Conservation (phyloP, 2,888 invertebrate genomes). For the Platycnemis pennipes region DNA sequence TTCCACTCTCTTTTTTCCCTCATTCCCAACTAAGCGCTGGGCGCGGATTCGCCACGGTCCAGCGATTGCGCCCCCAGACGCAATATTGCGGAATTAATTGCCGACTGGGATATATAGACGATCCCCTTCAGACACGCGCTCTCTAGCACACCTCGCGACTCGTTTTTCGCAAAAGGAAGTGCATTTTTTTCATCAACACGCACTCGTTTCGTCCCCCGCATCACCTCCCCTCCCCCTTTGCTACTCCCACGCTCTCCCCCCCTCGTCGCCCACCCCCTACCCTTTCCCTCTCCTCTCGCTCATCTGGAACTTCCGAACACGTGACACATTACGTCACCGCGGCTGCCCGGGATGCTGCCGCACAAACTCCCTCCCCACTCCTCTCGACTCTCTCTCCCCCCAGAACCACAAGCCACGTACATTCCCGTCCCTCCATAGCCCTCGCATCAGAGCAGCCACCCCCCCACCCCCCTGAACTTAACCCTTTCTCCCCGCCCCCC, state of each 20-base stretch:
- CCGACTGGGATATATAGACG: background rate
- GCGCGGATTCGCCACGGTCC: background rate
- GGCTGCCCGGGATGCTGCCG: conserved; percentile 53
- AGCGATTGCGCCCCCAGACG: background rate
- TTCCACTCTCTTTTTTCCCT: background rate
- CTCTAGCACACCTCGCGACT: background rate
- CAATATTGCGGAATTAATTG: background rate
- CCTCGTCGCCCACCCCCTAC: background rate
- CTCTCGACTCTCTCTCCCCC: background rate
- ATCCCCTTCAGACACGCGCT: background rate
- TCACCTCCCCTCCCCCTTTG: background rate
- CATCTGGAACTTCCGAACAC: conserved; percentile 59
- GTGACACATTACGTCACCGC: conserved; percentile 60
- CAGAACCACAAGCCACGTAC: conserved; percentile 7
- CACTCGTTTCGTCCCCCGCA: background rate
- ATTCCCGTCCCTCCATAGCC: too few relatives aligned
- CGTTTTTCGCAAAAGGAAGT: background rate
- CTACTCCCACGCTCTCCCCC: background rate
- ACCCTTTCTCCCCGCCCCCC: background rate
- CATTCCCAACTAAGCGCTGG: background rate
- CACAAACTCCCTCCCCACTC: conserved; percentile 1
- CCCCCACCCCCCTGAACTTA: background rate
- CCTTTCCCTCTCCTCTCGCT: background rate
- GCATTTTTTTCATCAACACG: background rate
- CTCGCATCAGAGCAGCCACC: background rate